phyloP scores from a whole-genome alignment of 2,888 invertebrate genomes.

The Strigamia crassipes region DNA sequence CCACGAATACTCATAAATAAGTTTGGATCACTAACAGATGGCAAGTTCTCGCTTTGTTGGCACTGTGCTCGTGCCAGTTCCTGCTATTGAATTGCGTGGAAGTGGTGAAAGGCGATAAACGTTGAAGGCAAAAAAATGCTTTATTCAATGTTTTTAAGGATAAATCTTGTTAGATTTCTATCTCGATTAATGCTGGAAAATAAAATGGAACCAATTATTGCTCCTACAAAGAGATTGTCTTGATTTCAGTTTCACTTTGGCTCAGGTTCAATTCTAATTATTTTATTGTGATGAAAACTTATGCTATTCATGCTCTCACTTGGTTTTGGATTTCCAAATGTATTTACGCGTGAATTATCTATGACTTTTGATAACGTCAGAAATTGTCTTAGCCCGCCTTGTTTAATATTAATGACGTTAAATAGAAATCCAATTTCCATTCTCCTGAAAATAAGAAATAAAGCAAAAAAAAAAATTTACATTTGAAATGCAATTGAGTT shows the following conservation, averaged over 20 bases:
- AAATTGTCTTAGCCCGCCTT: no score
- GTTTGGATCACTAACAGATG: not conserved
- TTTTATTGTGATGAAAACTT: not conserved
- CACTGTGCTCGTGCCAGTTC: not conserved
- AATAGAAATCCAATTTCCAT: no score
- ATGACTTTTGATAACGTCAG: no score
- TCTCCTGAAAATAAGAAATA: no score
- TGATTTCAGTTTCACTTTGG: not conserved
- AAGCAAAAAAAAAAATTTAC: no score
- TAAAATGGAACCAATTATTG: not conserved
- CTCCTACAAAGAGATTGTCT: not conserved
- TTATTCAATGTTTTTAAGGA: not conserved
- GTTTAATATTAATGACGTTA: no score
- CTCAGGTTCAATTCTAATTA: not conserved
- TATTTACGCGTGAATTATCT: no score
- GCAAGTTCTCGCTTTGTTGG: not conserved
- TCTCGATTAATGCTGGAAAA: not conserved
- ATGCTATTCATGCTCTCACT: not conserved
- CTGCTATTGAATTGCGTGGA: not conserved
- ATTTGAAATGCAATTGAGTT: no score
- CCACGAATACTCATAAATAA: not conserved
- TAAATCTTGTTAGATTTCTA: not conserved
- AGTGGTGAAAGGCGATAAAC: not conserved
- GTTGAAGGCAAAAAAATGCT: not conserved
- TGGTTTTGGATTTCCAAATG: no score